Evolutionary conservation across 2,797 vertebrate species (phyloP).

Genomic region (Agapornis canus): DNA sequence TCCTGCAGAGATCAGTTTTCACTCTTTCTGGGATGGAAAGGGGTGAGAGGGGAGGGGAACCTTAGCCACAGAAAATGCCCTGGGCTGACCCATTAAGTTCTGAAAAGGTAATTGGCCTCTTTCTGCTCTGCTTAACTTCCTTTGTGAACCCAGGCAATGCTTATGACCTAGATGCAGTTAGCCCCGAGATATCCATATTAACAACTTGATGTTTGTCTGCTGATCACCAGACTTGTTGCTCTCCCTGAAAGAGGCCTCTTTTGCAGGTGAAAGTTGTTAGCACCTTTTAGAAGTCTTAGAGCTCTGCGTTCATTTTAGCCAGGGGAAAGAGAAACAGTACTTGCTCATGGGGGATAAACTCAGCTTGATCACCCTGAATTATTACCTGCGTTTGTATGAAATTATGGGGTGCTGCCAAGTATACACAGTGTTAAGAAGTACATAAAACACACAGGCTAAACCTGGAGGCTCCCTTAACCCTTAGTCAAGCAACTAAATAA

Average conservation of each 20-base stretch:
- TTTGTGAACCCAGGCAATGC: not conserved
- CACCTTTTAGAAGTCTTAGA: conserved; percentile 7
- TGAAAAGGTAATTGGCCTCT: conserved; percentile 35
- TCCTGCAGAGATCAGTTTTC: not conserved
- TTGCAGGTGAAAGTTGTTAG: conserved; percentile 49
- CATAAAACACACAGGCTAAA: not conserved
- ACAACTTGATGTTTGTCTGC: not conserved
- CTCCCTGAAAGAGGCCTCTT: not conserved
- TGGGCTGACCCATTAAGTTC: not conserved
- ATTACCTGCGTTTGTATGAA: conserved; percentile 38
- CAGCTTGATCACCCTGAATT: not conserved
- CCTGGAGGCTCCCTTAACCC: not conserved
- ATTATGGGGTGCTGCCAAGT: conserved; percentile 33
- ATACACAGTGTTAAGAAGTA: conserved; percentile 12
- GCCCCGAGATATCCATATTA: not conserved
- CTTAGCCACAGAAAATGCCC: not conserved
- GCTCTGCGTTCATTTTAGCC: conserved; percentile 4
- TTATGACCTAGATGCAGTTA: conserved; percentile 17
- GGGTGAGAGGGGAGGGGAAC: not conserved
- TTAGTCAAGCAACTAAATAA: not conserved
- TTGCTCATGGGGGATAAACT: not conserved
- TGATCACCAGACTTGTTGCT: not conserved
- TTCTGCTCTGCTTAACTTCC: conserved; percentile 56
- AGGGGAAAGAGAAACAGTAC: conserved; percentile 1
- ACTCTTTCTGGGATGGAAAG: not conserved